These are phyloP conservation scores for Orthosia cruda DNA, from an alignment of 2,888 invertebrate species.

Conservation along the genomic window DNA sequence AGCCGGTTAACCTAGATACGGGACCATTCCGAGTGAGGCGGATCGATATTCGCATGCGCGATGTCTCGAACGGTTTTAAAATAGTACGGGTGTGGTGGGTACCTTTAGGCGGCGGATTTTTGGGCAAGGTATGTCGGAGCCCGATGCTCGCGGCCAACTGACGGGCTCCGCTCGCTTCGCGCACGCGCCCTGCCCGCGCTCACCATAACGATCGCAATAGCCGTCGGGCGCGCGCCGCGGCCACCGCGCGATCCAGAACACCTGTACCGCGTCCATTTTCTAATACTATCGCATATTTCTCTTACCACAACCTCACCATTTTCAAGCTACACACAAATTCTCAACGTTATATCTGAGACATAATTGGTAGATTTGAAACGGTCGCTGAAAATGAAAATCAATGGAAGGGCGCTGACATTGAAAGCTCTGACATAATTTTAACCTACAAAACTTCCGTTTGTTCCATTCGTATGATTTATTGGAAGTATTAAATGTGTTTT, in stretches of 20 bases:
- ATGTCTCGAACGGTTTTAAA: conserved; percentile 81
- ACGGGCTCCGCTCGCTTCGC: conserved; percentile 65
- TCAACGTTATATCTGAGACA: conserved; percentile 3
- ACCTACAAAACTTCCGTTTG: conserved; percentile 47
- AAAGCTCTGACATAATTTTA: conserved; percentile 47
- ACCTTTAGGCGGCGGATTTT: conserved; percentile 75
- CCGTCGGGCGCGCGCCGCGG: conserved; percentile 60
- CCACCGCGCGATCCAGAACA: conserved; percentile 65
- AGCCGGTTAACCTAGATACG: conserved; percentile 91
- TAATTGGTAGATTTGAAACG: conserved; percentile 4
- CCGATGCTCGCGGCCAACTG: conserved; percentile 70
- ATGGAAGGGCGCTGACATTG: conserved; percentile 45
- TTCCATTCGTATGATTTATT: conserved; percentile 59
- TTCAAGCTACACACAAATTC: conserved; percentile 33
- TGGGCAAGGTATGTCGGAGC: conserved; percentile 77
- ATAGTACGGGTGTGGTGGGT: conserved; percentile 82
- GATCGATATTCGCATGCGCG: conserved; percentile 90
- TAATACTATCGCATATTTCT: conserved; percentile 59
- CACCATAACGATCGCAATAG: conserved; percentile 76
- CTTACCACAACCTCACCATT: conserved; percentile 44
- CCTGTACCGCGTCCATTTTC: conserved; percentile 68
- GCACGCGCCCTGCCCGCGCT: conserved; percentile 71
- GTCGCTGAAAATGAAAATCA: conserved; percentile 38
- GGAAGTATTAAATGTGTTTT: conserved; percentile 60
- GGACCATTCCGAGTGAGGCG: conserved; percentile 85